Percentiles rank a stretch among this genome's conserved stretches.
Evolutionary conservation across 2,797 vertebrate genomes (phyloP).

Genomic region (Sebastes glaucus): DNA sequence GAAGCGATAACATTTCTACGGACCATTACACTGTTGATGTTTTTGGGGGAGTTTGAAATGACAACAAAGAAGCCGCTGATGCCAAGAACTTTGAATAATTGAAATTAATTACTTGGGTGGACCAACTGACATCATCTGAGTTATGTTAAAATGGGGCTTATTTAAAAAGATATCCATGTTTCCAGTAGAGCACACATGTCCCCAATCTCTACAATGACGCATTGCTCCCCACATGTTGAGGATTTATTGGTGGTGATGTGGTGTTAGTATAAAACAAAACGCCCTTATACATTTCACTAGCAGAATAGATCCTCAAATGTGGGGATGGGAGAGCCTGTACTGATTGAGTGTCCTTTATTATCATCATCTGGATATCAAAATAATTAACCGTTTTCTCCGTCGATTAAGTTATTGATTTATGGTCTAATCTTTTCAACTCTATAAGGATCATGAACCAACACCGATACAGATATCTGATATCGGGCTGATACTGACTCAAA

Average conservation of each 20-base stretch:
- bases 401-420: neutral
- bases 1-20: neutral
- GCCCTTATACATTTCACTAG: neutral
- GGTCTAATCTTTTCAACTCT: neutral
- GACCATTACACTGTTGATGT: neutral
- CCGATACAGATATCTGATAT: no score
- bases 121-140: neutral
- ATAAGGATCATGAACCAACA: neutral
- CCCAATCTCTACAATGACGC: neutral
- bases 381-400: neutral
- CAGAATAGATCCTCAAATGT: neutral
- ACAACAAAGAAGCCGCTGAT: neutral
- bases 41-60: neutral
- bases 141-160: neutral
- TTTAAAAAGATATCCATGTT: neutral
- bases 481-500: no score
- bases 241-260: neutral
- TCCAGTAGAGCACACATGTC: neutral
- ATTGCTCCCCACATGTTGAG: neutral
- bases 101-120: neutral
- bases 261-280: neutral
- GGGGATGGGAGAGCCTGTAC: neutral
- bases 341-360: neutral
- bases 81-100: neutral
- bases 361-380: neutral